These are phyloP conservation scores for Syngnathoides biaculeatus DNA, from an alignment of 2,113 vertebrate species.

Conservation along the genomic window DNA sequence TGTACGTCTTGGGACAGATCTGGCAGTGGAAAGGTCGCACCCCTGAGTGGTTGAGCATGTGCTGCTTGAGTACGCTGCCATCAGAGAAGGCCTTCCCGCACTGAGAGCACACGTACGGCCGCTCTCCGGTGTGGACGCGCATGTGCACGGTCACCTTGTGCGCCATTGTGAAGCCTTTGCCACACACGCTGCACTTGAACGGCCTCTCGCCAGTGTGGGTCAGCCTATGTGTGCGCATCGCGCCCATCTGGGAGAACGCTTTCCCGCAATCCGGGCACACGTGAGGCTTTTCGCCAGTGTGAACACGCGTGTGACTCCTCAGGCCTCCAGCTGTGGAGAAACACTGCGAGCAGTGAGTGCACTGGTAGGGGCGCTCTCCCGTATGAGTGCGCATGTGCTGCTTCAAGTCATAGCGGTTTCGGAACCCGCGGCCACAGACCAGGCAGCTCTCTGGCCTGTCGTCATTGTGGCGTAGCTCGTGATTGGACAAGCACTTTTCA, in stretches of 20 bases:
- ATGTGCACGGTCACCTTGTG: constrained; percentile 69
- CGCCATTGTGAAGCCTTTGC: constrained; percentile 68
- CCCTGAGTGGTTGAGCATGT: constrained; percentile 72
- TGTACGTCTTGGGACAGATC: constrained; percentile 71
- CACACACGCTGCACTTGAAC: constrained; percentile 64
- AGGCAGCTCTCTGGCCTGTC: constrained; percentile 60
- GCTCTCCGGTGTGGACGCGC: constrained; percentile 68
- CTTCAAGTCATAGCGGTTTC: constrained; percentile 67
- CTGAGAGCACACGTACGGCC: constrained; percentile 65
- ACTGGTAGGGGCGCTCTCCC: constrained; percentile 68
- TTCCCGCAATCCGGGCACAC: constrained; percentile 68
- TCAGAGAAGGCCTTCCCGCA: constrained; percentile 71
- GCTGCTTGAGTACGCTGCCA: constrained; percentile 68
- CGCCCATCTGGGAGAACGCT: constrained; percentile 67
- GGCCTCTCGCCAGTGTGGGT: constrained; percentile 68
- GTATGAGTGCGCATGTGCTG: constrained; percentile 71
- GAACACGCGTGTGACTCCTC: constrained; percentile 65
- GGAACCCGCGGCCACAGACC: constrained; percentile 62
- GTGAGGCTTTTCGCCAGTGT: constrained; percentile 68
- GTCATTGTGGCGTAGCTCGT: constrained; percentile 65
- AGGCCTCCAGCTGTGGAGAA: constrained; percentile 66
- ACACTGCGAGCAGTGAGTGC: constrained; percentile 65
- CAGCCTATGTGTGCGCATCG: constrained; percentile 68
- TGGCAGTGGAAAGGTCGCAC: constrained; percentile 70
- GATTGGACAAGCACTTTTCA: constrained; percentile 59